phyloP scores from a whole-genome alignment of 2,113 vertebrate species.

The Macquaria australasica region DNA sequence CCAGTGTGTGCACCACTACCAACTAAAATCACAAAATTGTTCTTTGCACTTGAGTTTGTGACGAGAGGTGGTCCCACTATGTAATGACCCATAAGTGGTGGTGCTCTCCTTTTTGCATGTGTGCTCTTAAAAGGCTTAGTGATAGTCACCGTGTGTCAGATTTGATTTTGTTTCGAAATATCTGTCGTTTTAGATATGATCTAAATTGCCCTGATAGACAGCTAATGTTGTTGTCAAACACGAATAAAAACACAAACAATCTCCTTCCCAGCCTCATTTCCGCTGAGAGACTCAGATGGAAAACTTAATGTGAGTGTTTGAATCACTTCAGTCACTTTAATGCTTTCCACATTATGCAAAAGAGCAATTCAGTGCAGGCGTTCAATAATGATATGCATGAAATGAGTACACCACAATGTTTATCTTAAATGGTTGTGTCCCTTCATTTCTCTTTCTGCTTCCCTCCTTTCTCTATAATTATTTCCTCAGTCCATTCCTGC shows the following conservation, averaged over 20 bases:
- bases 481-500: not conserved
- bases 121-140: not conserved
- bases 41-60: not conserved
- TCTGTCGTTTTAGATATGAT: not conserved
- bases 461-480: not conserved
- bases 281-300: constrained; percentile 16
- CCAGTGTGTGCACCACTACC: not conserved
- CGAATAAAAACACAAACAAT: constrained; percentile 6
- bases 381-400: constrained; percentile 12
- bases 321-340: constrained; percentile 26
- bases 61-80: not conserved
- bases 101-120: not conserved
- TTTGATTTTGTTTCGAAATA: constrained; percentile 2
- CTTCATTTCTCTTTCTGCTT: not conserved
- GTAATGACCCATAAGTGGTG: not conserved
- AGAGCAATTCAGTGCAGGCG: not conserved
- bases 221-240: constrained; percentile 16
- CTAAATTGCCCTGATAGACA: not conserved
- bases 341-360: constrained; percentile 46
- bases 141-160: not conserved
- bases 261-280: constrained; percentile 13
- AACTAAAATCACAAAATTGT: not conserved
- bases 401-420: constrained; percentile 10
- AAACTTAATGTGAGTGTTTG: constrained; percentile 4
- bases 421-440: not conserved